These are phyloP conservation scores for Electrophaes corylata DNA, from an alignment of 2,888 invertebrate species.

Conservation along the genomic window DNA sequence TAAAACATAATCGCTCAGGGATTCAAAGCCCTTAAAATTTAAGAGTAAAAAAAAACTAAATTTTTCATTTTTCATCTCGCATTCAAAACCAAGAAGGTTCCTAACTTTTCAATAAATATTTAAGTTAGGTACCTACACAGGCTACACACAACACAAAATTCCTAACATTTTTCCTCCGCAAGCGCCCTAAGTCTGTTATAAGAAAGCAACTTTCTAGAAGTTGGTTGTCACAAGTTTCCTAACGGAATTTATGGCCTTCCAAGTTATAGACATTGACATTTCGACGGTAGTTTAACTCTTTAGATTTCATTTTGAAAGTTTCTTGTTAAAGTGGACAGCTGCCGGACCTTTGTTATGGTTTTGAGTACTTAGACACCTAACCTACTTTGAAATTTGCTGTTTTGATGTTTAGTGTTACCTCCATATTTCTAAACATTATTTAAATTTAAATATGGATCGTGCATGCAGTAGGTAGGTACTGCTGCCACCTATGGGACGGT, in stretches of 20 bases:
- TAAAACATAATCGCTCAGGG: too few relatives aligned
- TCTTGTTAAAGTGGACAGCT: slow-evolving; percentile 35
- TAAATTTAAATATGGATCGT: too few relatives aligned
- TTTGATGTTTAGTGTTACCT: neutral
- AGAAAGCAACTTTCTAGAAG: slow-evolving; percentile 42
- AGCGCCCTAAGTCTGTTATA: slow-evolving; percentile 28
- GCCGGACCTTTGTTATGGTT: slow-evolving; percentile 31
- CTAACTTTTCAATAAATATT: slow-evolving; percentile 42
- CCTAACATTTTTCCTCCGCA: slow-evolving; percentile 35
- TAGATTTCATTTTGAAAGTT: slow-evolving; percentile 51
- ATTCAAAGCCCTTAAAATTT: too few relatives aligned
- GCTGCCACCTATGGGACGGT: too few relatives aligned
- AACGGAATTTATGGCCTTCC: slow-evolving; percentile 50
- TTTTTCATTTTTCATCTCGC: too few relatives aligned
- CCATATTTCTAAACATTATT: too few relatives aligned
- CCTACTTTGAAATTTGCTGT: slow-evolving; percentile 11
- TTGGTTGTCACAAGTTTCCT: slow-evolving; percentile 59
- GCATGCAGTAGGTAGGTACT: too few relatives aligned
- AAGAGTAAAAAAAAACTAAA: too few relatives aligned
- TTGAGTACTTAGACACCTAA: slow-evolving; percentile 7
- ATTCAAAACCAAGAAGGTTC: too few relatives aligned
- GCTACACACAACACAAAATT: slow-evolving; percentile 24
- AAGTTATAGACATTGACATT: slow-evolving; percentile 57
- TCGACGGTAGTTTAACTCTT: slow-evolving; percentile 50
- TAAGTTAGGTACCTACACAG: too few relatives aligned